A percentile compares a stretch with the other conserved stretches of the same genome.
Conservation (phyloP, 2,888 invertebrate species). For the Scaptodrosophila latifasciaeformis region DNA sequence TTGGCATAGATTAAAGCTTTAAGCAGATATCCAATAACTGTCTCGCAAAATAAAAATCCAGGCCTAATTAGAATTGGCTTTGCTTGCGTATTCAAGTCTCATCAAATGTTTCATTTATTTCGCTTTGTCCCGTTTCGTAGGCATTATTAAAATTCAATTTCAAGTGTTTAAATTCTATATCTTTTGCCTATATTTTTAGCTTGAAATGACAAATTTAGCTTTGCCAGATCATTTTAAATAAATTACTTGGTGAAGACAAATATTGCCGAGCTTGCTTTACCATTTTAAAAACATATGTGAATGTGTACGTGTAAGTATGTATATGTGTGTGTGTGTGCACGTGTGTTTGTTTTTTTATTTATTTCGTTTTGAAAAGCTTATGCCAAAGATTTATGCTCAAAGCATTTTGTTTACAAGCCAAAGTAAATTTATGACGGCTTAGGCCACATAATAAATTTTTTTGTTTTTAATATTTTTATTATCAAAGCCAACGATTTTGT, state of each 20-base stretch:
- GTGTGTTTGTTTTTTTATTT: background rate
- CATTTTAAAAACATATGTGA: background rate
- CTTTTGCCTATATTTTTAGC: slow-evolving; percentile 41
- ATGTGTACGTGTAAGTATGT: background rate
- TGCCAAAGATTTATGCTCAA: slow-evolving; percentile 45
- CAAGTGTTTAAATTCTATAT: slow-evolving; percentile 56
- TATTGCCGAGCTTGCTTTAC: background rate
- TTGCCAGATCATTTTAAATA: slow-evolving; percentile 47
- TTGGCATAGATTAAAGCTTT: slow-evolving; percentile 1
- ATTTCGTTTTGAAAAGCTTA: slow-evolving; percentile 32
- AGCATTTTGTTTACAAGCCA: background rate
- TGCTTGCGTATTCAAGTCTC: slow-evolving; percentile 55
- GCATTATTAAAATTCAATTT: slow-evolving; percentile 64
- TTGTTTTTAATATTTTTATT: too few species aligned
- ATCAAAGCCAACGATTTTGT: too few species aligned
- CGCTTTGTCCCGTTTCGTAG: slow-evolving; percentile 15
- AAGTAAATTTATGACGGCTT: slow-evolving; percentile 2
- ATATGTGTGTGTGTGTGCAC: background rate
- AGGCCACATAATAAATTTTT: too few species aligned
- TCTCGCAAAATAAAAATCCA: too few species aligned
- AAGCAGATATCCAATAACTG: too few species aligned
- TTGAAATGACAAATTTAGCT: slow-evolving; percentile 25
- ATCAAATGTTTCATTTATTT: slow-evolving; percentile 66
- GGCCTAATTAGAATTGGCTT: slow-evolving; percentile 59
- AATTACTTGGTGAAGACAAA: slow-evolving; percentile 13